phyloP scores from a whole-genome alignment of 2,797 vertebrate species.

The Rhinoraja longicauda region DNA sequence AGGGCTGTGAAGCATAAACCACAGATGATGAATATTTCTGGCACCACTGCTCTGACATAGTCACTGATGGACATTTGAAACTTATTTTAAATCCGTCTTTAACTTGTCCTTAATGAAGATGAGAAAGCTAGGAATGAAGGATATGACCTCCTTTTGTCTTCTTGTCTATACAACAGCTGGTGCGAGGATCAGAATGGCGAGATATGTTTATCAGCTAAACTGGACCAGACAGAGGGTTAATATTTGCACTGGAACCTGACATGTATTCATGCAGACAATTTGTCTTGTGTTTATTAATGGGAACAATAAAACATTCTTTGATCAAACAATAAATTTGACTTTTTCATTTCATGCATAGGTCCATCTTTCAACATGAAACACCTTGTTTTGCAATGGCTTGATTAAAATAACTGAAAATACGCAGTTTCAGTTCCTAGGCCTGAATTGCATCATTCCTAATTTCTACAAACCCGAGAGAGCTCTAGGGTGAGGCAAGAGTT shows the following conservation, averaged over 20 bases:
- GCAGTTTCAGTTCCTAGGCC: slow-evolving; percentile 1
- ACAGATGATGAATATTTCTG: neutral
- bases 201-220: neutral
- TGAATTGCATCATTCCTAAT: slow-evolving; percentile 19
- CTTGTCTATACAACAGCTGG: neutral
- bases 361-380: neutral
- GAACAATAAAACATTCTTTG: neutral
- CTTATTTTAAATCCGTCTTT: neutral
- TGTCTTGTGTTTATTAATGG: neutral
- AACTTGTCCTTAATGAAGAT: neutral
- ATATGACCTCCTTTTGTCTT: slow-evolving; percentile 16
- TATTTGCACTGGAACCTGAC: slow-evolving; percentile 1
- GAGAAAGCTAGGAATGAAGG: neutral
- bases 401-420: slow-evolving; percentile 1
- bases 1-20: no score
- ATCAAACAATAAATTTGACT: neutral
- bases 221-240: neutral
- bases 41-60: neutral
- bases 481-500: no score
- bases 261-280: neutral
- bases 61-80: neutral
- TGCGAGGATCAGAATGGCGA: neutral
- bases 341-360: neutral
- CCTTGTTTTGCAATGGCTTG: neutral
- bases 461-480: neutral